phyloP scores from a whole-genome alignment of 2,797 vertebrate species.

The Neosilurus mollespiculum region DNA sequence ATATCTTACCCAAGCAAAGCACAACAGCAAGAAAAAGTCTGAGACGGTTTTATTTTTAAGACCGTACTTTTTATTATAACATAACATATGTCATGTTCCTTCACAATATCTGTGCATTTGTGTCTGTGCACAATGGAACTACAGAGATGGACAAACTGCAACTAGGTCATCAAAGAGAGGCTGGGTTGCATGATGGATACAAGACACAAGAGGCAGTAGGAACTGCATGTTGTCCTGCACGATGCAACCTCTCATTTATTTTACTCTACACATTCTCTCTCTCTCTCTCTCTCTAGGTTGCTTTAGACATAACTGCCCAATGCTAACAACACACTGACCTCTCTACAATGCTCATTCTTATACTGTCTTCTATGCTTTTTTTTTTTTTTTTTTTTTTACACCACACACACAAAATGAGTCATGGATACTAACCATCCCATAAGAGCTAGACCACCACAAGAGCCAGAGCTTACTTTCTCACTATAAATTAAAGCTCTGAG shows the following conservation, averaged over 20 bases:
- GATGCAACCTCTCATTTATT: not conserved
- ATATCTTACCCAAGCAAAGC: not conserved
- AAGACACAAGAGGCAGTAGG: not conserved
- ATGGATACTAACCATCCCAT: not conserved
- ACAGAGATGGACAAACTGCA: slow-evolving; percentile 26
- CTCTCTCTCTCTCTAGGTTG: not conserved
- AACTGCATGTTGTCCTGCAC: not conserved
- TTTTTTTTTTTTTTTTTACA: not conserved
- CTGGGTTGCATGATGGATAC: slow-evolving; percentile 1
- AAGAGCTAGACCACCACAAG: slow-evolving; percentile 1
- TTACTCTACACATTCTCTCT: not conserved
- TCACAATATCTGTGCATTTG: slow-evolving; percentile 19
- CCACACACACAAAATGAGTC: slow-evolving; percentile 3
- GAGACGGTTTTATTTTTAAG: not conserved
- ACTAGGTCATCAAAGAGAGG: not conserved
- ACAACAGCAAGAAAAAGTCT: slow-evolving; percentile 1
- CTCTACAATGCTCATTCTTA: not conserved
- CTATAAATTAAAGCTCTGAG: not conserved
- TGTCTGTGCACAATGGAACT: slow-evolving; percentile 1
- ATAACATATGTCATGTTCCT: slow-evolving; percentile 1
- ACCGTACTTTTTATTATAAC: slow-evolving; percentile 35
- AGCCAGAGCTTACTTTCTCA: not conserved
- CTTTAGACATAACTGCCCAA: not conserved
- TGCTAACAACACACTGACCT: not conserved
- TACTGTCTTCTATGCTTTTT: not conserved